Conservation (phyloP, 2,113 vertebrate species). For the Tachycineta bicolor region DNA sequence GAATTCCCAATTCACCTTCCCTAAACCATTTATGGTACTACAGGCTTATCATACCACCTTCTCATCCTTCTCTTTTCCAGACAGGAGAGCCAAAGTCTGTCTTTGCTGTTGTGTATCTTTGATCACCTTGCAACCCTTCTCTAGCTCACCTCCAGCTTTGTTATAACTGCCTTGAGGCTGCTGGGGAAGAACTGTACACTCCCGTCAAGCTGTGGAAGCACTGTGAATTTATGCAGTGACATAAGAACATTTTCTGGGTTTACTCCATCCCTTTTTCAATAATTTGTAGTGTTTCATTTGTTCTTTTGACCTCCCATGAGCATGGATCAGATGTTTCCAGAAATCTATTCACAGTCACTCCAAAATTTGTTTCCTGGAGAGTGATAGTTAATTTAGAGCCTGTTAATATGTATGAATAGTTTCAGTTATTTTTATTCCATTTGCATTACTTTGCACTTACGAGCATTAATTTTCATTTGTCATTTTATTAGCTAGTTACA, state of each 20-base stretch:
- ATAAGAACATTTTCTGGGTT: background rate
- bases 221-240: background rate
- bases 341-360: background rate
- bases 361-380: constrained; percentile 3
- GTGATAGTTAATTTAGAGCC: background rate
- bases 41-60: background rate
- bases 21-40: background rate
- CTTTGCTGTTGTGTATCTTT: background rate
- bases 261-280: background rate
- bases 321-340: background rate
- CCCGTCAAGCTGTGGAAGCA: background rate
- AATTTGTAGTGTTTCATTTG: background rate
- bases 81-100: background rate
- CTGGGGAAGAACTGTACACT: background rate
- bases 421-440: constrained; percentile 35
- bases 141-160: background rate
- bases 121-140: background rate
- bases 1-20: background rate
- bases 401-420: background rate
- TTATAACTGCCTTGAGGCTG: background rate
- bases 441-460: constrained; percentile 14
- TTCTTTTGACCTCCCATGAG: background rate
- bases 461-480: constrained; percentile 46
- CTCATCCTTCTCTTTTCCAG: background rate
- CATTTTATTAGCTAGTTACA: constrained; percentile 9